phyloP scores from a whole-genome alignment of 2,797 vertebrate species.

The Anableps anableps region DNA sequence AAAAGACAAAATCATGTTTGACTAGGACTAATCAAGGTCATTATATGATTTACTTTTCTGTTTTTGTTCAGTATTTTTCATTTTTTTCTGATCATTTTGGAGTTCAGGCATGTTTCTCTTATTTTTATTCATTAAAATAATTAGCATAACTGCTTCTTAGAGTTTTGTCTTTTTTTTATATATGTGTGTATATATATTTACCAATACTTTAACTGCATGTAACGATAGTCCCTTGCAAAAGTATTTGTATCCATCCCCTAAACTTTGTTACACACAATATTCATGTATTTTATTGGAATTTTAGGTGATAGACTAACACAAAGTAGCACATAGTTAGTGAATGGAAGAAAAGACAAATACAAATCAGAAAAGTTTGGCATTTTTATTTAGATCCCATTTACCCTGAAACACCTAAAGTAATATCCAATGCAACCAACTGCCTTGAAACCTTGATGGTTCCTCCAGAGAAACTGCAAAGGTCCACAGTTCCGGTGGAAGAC shows the following conservation, averaged over 20 bases:
- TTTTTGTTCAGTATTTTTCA: constrained; percentile 20
- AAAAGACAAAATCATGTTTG: constrained; percentile 62
- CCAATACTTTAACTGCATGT: not conserved
- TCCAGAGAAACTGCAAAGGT: no score
- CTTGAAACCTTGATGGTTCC: not conserved
- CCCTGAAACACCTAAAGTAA: not conserved
- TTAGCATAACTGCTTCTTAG: constrained; percentile 78
- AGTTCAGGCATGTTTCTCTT: constrained; percentile 91
- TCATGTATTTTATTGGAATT: not conserved
- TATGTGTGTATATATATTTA: no score
- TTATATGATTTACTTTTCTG: constrained; percentile 76
- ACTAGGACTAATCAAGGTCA: constrained; percentile 82
- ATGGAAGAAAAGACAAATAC: not conserved
- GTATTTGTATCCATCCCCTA: not conserved
- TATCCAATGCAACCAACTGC: not conserved
- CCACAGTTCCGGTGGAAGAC: no score
- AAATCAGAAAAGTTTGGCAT: not conserved
- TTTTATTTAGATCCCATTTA: not conserved
- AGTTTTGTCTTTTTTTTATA: not conserved
- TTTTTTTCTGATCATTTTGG: constrained; percentile 81
- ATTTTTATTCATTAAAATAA: constrained; percentile 95
- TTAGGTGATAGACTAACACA: not conserved
- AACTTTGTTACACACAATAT: not conserved
- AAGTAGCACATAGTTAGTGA: not conserved
- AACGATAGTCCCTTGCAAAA: not conserved